Evolutionary conservation across 2,888 invertebrate genomes (phyloP).

Genomic region (Baronia brevicornis): DNA sequence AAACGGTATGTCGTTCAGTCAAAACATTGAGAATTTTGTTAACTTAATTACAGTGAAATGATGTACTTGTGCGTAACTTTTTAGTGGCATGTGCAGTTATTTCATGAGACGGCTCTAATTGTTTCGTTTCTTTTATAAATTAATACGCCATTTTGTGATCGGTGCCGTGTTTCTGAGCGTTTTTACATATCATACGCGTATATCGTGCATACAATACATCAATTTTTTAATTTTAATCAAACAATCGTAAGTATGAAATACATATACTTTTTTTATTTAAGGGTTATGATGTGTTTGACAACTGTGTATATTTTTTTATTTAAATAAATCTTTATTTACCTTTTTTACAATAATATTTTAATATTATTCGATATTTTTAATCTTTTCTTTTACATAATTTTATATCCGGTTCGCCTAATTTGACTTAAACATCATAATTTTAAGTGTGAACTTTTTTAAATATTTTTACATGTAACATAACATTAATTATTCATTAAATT

Average conservation of each 20-base stretch:
- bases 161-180: constrained; percentile 23
- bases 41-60: constrained; percentile 51
- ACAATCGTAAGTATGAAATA: constrained; percentile 4
- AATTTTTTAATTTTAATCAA: constrained; percentile 1
- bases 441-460: too few species aligned
- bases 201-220: constrained; percentile 2
- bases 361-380: too few species aligned
- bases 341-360: neutral
- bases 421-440: too few species aligned
- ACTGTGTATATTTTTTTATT: neutral
- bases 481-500: too few species aligned
- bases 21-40: constrained; percentile 40
- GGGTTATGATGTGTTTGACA: neutral
- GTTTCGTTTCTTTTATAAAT: constrained; percentile 49
- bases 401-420: too few species aligned
- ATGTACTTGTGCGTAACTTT: constrained; percentile 46
- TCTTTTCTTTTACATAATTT: too few species aligned
- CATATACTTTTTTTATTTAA: neutral
- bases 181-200: constrained; percentile 3
- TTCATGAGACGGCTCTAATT: constrained; percentile 56
- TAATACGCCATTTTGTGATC: constrained; percentile 57
- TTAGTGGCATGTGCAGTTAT: constrained; percentile 66
- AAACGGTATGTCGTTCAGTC: constrained; percentile 57
- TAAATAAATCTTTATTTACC: neutral
- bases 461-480: too few species aligned